Conservation (phyloP, 2,113 vertebrate species). For the Brachyhypopomus occidentalis region DNA sequence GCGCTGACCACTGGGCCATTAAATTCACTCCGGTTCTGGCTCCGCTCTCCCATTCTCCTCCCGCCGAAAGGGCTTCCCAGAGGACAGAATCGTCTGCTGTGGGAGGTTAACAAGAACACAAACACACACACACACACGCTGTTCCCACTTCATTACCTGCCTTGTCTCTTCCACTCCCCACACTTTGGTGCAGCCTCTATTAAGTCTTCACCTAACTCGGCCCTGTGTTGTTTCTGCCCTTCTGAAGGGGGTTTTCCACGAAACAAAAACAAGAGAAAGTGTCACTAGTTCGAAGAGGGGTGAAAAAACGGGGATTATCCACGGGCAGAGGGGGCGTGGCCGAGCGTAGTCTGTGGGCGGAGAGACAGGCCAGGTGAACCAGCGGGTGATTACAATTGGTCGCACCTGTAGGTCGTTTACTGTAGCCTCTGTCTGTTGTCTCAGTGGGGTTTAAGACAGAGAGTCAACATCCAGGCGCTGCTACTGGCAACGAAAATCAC, state of each 20-base stretch:
- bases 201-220: neutral
- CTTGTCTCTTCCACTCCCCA: neutral
- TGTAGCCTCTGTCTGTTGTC: too few species aligned
- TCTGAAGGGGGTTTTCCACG: neutral
- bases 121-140: slow-evolving; percentile 1
- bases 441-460: too few species aligned
- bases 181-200: neutral
- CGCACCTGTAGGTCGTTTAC: too few species aligned
- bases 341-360: too few species aligned
- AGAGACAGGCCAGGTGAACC: too few species aligned
- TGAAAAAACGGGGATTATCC: neutral
- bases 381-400: too few species aligned
- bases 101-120: slow-evolving; percentile 16
- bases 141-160: slow-evolving; percentile 21
- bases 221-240: neutral
- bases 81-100: slow-evolving; percentile 5
- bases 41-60: neutral
- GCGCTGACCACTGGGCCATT: slow-evolving; percentile 4
- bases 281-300: neutral
- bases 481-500: too few species aligned
- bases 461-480: too few species aligned
- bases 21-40: neutral
- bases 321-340: too few species aligned
- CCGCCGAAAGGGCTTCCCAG: slow-evolving; percentile 2
- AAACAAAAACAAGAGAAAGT: neutral